phyloP scores from a whole-genome alignment of 1,140 invertebrate species.

The Tetragnatha versicolor region DNA sequence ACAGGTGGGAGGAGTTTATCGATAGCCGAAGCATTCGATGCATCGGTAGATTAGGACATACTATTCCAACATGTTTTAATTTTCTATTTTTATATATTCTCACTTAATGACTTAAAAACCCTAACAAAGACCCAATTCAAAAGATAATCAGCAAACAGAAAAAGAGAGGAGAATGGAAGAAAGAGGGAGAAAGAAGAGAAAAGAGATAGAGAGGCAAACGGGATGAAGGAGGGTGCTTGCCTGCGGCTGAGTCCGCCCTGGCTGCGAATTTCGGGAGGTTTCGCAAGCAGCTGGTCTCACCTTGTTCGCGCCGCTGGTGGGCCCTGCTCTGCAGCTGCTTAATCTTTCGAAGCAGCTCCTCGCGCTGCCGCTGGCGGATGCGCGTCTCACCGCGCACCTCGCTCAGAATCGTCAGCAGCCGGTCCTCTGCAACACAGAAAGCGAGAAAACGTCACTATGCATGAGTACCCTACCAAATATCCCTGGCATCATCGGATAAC shows the following conservation, averaged over 20 bases:
- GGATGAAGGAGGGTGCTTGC: slow-evolving; percentile 34
- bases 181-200: not conserved
- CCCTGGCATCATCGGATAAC: too few species aligned
- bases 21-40: too few species aligned
- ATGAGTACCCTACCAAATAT: too few species aligned
- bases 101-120: not conserved
- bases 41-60: too few species aligned
- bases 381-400: slow-evolving; percentile 28
- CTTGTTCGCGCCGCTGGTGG: slow-evolving; percentile 52
- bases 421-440: slow-evolving; percentile 29
- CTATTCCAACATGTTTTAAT: too few species aligned
- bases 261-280: slow-evolving; percentile 25
- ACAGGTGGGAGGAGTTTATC: too few species aligned
- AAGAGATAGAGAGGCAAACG: not conserved
- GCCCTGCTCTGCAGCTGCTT: slow-evolving; percentile 50
- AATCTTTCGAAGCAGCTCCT: slow-evolving; percentile 50
- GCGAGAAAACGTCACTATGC: too few species aligned
- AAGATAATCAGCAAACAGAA: not conserved
- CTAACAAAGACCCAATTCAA: not conserved
- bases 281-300: slow-evolving; percentile 46
- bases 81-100: too few species aligned
- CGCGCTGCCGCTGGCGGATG: slow-evolving; percentile 30
- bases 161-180: not conserved
- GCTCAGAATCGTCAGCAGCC: slow-evolving; percentile 28
- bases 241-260: slow-evolving; percentile 46